Conservation (phyloP, 2,797 vertebrate species). For the Brachyalestes nurse region DNA sequence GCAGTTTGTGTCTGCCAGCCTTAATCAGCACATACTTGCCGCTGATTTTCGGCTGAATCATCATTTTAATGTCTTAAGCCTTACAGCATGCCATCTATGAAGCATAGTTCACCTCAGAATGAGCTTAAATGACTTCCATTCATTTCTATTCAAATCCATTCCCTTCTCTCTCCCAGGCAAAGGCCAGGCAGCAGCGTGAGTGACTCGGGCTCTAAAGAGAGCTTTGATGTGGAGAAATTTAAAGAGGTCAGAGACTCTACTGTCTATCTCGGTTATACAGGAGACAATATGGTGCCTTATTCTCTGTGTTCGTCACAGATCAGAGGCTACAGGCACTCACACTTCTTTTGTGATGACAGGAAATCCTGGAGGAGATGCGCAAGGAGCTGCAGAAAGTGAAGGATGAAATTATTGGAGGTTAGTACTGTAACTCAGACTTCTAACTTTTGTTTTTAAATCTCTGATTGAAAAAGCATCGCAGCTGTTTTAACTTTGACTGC, state of each 20-base stretch:
- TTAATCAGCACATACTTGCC: background rate
- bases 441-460: background rate
- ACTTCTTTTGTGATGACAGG: slow-evolving; percentile 71
- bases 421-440: slow-evolving; percentile 8
- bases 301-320: background rate
- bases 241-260: slow-evolving; percentile 78
- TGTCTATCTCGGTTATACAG: slow-evolving; percentile 1
- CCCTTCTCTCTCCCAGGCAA: slow-evolving; percentile 55
- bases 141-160: background rate
- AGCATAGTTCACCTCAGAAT: background rate
- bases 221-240: slow-evolving; percentile 78
- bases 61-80: background rate
- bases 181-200: slow-evolving; percentile 64
- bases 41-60: background rate
- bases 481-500: background rate
- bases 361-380: slow-evolving; percentile 85
- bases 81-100: background rate
- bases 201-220: slow-evolving; percentile 62
- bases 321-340: background rate
- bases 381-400: slow-evolving; percentile 88
- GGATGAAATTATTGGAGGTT: slow-evolving; percentile 88
- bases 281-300: background rate
- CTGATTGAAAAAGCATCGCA: background rate
- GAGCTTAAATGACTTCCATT: background rate
- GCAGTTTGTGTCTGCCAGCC: no score